Percentiles rank a stretch among this genome's conserved stretches.
Evolutionary conservation across 2,113 vertebrate species (phyloP).

Genomic region (Speoplatyrhinus poulsoni): DNA sequence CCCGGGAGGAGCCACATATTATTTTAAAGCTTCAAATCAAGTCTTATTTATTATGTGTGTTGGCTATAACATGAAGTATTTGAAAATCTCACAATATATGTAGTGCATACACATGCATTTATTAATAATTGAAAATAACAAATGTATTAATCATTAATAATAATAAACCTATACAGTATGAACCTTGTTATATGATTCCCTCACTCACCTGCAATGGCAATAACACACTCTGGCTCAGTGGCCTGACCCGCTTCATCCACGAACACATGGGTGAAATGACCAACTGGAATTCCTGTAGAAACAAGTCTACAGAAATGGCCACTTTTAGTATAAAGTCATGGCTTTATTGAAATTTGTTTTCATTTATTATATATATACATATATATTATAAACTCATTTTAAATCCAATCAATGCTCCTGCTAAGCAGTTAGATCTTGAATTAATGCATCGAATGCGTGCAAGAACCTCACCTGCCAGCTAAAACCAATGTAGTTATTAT

Average conservation of each 20-base stretch:
- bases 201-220: slow-evolving; percentile 84
- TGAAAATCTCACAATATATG: too few relatives aligned
- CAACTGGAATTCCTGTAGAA: slow-evolving; percentile 76
- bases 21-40: neutral
- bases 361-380: too few relatives aligned
- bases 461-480: slow-evolving; percentile 78
- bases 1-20: neutral
- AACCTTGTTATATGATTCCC: neutral
- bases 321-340: too few relatives aligned
- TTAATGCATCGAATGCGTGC: too few relatives aligned
- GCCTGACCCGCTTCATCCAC: slow-evolving; percentile 90
- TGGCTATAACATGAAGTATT: too few relatives aligned
- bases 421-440: too few relatives aligned
- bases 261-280: slow-evolving; percentile 90
- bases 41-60: neutral
- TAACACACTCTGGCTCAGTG: slow-evolving; percentile 84
- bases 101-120: too few relatives aligned
- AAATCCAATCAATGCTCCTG: too few relatives aligned
- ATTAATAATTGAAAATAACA: too few relatives aligned
- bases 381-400: too few relatives aligned
- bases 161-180: neutral
- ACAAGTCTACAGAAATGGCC: slow-evolving; percentile 76
- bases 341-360: too few relatives aligned
- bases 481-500: slow-evolving; percentile 82
- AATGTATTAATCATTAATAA: too few relatives aligned